Evolutionary conservation across 1,140 invertebrate genomes (phyloP).

Genomic region (Cyphomyrmex costatus): DNA sequence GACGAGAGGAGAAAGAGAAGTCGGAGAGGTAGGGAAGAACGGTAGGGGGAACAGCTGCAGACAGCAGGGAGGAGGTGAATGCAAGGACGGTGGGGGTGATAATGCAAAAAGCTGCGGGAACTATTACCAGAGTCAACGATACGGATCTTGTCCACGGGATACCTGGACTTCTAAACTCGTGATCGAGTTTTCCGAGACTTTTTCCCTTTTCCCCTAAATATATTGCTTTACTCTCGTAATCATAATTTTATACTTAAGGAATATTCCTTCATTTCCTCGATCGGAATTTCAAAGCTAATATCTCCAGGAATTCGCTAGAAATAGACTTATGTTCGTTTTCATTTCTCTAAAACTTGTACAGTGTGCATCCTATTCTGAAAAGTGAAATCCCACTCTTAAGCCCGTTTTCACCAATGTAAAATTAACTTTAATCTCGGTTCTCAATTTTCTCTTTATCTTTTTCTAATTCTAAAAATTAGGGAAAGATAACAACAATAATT

Average conservation of each 20-base stretch:
- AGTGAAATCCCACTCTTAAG: too few relatives aligned
- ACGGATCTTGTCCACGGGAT: neutral
- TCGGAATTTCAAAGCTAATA: neutral
- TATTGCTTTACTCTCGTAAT: neutral
- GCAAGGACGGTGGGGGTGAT: slow-evolving; percentile 43
- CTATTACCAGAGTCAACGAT: slow-evolving; percentile 5
- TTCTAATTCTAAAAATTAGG: too few relatives aligned
- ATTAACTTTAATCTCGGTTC: too few relatives aligned
- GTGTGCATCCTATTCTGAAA: too few relatives aligned
- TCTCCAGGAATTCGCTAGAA: neutral
- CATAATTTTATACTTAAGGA: neutral
- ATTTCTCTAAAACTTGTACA: too few relatives aligned
- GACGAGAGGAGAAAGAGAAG: slow-evolving; percentile 38
- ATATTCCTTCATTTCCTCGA: neutral
- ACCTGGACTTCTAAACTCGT: neutral
- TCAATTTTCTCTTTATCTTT: too few relatives aligned
- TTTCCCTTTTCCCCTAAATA: too few relatives aligned
- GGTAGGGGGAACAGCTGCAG: slow-evolving; percentile 51
- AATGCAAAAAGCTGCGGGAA: slow-evolving; percentile 49
- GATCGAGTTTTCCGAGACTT: too few relatives aligned
- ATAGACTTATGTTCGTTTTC: neutral
- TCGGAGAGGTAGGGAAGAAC: slow-evolving; percentile 17
- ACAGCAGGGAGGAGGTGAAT: slow-evolving; percentile 3
- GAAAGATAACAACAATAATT: too few relatives aligned
- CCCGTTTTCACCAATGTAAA: too few relatives aligned